Percentiles rank a stretch among this genome's conserved stretches.
Evolutionary conservation across 1,140 invertebrate genomes (phyloP).

Genomic region (Drosophila mojavensis): DNA sequence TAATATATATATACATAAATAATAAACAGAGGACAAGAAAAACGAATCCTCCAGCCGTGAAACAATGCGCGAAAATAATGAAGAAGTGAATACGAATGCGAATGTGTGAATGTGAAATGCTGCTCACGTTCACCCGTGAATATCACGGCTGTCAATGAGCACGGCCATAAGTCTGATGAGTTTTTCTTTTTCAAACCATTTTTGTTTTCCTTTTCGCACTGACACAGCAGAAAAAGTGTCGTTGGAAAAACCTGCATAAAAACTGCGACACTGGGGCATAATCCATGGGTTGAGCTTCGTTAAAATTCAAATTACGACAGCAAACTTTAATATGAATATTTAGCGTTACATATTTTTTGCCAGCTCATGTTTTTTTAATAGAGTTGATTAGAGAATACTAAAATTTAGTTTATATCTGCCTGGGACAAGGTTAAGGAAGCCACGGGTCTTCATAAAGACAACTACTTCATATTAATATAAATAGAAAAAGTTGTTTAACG

Average conservation of each 20-base stretch:
- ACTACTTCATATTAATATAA: too few species aligned
- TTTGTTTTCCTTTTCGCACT: constrained; percentile 8
- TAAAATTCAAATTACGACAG: constrained; percentile 18
- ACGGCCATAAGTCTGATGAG: constrained; percentile 50
- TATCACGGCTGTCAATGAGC: constrained; percentile 42
- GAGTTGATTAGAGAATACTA: too few species aligned
- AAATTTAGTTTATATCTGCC: too few species aligned
- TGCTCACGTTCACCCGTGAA: constrained; percentile 33
- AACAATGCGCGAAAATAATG: constrained; percentile 31
- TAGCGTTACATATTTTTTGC: too few species aligned
- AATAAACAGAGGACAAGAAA: background rate
- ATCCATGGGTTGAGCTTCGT: background rate
- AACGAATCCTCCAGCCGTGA: background rate
- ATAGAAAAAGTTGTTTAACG: too few species aligned
- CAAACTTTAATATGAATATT: constrained; percentile 11
- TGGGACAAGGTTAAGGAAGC: too few species aligned
- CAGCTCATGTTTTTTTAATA: too few species aligned
- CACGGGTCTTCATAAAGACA: too few species aligned
- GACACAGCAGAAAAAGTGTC: constrained; percentile 32
- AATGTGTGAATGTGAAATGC: constrained; percentile 27
- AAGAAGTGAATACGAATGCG: constrained; percentile 2
- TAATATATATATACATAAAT: constrained; percentile 13
- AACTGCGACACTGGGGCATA: constrained; percentile 18
- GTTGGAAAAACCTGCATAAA: constrained; percentile 7
- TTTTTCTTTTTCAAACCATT: background rate